Base-by-base conservation (phyloP, 2,113 vertebrate species). In the Enhydra lutris region DNA sequence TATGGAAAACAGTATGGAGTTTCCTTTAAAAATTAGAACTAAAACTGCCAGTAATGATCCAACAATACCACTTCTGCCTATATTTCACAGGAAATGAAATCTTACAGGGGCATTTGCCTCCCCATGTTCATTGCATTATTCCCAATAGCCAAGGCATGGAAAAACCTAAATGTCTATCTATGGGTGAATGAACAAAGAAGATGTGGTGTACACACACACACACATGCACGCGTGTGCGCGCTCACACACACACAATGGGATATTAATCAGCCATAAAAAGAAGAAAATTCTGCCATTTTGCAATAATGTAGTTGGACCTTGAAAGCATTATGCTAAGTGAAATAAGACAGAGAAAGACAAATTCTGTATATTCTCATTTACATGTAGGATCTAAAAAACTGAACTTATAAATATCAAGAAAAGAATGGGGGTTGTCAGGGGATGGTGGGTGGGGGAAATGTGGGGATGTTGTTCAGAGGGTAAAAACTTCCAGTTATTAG, bases 221-320 rank as follows among this genome's bases (percentile, higher is more conserved):
- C 24, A 14, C 13, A 13, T 15, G 29, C 24, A 8, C 7, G 3
- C 39, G 29, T 15, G 21, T 1, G 13, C 10, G 39, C 23, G 0
- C 15, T 21, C 14, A 17, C 0, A 0, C 31, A 42, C 6, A 17
- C 0, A 0, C 15, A 45, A 7, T 36, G 39, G 34, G 31, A 24
- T 61, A 50, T 39, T 34, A 34, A 52, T 59, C 34, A 50, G 39
- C 42, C 42, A 34, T 7, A 23, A 61, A 50, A 39, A 81, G 61
- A 69, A 80, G 76, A 42, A 61, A 73, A 31, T 34, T 21, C 39
- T 73, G 31, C 39, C 52, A 29, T 95, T 84, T 78, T 36, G 8
- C 15, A 42, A 85, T 59, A 95, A 69, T 18, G 36, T 59, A 21
- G 23, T 78, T 69, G 31, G 47, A 18, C 36, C 36, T 69, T 78